Evolutionary conservation across 2,797 vertebrate genomes (phyloP).

Genomic region (Tadarida brasiliensis): DNA sequence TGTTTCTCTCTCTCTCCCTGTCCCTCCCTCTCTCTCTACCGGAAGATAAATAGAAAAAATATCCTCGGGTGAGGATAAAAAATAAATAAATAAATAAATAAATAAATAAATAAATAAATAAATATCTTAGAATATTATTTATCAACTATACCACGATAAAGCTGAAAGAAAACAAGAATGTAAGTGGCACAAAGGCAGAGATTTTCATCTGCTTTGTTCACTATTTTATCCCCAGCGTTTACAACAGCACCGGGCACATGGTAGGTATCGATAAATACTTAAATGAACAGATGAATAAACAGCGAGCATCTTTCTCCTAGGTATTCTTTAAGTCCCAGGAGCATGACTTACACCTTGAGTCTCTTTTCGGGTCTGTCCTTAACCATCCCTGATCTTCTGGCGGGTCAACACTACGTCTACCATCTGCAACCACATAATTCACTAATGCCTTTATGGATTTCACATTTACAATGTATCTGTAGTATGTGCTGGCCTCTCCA

Average conservation of each 20-base stretch:
- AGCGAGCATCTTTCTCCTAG: neutral
- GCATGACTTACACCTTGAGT: neutral
- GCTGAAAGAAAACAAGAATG: neutral
- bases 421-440: neutral
- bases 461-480: neutral
- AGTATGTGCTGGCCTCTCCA: neutral
- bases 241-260: neutral
- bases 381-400: neutral
- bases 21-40: too few species aligned
- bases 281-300: neutral
- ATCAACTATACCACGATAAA: neutral
- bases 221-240: neutral
- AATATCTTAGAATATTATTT: neutral
- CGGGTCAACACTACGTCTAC: neutral
- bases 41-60: too few species aligned
- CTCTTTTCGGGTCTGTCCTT: neutral
- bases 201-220: neutral
- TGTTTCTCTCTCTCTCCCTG: too few species aligned
- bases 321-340: neutral
- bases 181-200: neutral
- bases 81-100: neutral
- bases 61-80: too few species aligned
- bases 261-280: neutral
- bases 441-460: neutral
- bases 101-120: too few species aligned